A percentile compares a stretch with the other conserved stretches of the same genome.
phyloP scores from a whole-genome alignment of 2,888 invertebrate genomes.

The Melangyna quadrimaculata region DNA sequence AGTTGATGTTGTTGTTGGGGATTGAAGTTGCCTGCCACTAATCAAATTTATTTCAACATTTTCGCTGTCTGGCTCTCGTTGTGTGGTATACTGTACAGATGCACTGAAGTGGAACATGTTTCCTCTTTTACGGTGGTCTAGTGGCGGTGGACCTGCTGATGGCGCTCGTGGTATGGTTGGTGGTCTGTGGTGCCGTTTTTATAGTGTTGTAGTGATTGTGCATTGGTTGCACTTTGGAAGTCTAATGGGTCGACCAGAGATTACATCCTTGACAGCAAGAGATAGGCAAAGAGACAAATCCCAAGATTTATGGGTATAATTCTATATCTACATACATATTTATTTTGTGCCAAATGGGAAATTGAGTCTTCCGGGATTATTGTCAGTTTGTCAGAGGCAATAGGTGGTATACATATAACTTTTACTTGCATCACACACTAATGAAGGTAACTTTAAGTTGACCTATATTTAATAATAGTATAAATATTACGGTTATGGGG shows the following conservation, averaged over 20 bases:
- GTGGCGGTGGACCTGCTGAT: conserved; percentile 8
- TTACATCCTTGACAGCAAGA: conserved; percentile 47
- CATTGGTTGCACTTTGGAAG: conserved; percentile 59
- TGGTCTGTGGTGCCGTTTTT: neutral
- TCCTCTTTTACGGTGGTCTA: conserved; percentile 34
- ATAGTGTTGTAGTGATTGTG: conserved; percentile 14
- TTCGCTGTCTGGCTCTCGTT: conserved; percentile 27
- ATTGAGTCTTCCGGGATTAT: conserved; percentile 64
- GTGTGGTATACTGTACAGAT: conserved; percentile 5
- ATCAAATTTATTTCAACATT: conserved; percentile 62
- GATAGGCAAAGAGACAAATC: conserved; percentile 56
- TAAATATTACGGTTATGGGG: neutral
- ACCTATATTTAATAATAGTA: neutral
- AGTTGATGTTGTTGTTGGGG: neutral
- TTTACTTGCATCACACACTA: neutral
- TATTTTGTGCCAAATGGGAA: conserved; percentile 61
- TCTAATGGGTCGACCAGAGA: conserved; percentile 57
- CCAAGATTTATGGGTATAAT: conserved; percentile 52
- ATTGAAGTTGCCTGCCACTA: conserved; percentile 35
- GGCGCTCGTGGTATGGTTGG: neutral
- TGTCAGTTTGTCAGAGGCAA: conserved; percentile 12
- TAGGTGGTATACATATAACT: neutral
- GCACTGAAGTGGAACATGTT: conserved; percentile 49
- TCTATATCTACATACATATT: conserved; percentile 19
- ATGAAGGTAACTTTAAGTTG: conserved; percentile 7